These are phyloP conservation scores for Drosophila phalerata DNA, from an alignment of 2,888 invertebrate species.

Conservation along the genomic window DNA sequence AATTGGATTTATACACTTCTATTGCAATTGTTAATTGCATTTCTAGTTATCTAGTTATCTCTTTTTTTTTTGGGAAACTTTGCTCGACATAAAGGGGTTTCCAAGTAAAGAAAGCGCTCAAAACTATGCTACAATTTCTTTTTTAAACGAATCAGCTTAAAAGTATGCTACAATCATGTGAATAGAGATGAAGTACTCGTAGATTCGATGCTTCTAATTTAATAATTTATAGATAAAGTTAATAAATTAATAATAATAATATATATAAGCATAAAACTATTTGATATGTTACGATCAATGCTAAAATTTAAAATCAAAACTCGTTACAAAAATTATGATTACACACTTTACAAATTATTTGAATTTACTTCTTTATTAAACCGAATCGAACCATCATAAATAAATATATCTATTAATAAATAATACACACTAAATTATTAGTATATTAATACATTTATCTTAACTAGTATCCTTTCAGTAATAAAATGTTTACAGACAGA, in stretches of 20 bases:
- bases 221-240: neutral
- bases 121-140: neutral
- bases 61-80: too few species aligned
- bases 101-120: neutral
- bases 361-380: too few species aligned
- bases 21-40: conserved; percentile 42
- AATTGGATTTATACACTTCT: conserved; percentile 37
- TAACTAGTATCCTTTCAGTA: neutral
- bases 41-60: conserved; percentile 20
- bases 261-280: too few species aligned
- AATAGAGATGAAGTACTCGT: neutral
- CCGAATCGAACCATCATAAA: too few species aligned
- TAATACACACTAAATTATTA: too few species aligned
- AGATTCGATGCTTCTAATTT: neutral
- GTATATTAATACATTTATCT: neutral
- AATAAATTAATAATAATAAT: neutral
- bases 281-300: too few species aligned
- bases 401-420: too few species aligned
- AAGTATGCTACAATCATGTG: conserved; percentile 4
- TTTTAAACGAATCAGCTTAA: neutral
- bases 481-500: neutral
- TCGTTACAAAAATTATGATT: too few species aligned
- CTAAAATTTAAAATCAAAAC: too few species aligned
- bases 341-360: too few species aligned
- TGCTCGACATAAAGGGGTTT: too few species aligned